Evolutionary conservation across 2,888 invertebrate species (phyloP).

Genomic region (Petrolisthes cinctipes): DNA sequence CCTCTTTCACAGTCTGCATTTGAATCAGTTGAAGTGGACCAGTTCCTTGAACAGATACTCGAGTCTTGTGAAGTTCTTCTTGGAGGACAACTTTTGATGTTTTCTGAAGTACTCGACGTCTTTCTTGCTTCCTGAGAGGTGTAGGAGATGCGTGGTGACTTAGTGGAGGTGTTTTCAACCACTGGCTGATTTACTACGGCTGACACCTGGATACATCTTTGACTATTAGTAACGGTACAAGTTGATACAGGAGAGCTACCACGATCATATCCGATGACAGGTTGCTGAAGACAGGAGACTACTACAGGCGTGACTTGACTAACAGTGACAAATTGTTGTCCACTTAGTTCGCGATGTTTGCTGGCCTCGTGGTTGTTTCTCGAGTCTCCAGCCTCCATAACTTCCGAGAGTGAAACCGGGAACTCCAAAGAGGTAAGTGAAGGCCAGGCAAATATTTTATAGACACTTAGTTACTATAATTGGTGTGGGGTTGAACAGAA

Average conservation of each 20-base stretch:
- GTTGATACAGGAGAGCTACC: background rate
- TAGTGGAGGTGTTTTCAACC: background rate
- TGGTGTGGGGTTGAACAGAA: no score
- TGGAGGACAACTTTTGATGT: background rate
- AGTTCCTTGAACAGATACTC: background rate
- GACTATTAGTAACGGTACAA: conserved; percentile 23
- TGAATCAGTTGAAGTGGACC: conserved; percentile 42
- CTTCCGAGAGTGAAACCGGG: background rate
- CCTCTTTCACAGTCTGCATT: conserved; percentile 44
- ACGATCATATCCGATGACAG: background rate
- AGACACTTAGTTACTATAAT: no score
- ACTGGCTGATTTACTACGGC: conserved; percentile 3
- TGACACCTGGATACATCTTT: conserved; percentile 21
- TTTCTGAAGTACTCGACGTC: background rate
- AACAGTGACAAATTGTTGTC: background rate
- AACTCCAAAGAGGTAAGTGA: background rate
- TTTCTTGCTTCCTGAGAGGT: background rate
- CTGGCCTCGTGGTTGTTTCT: background rate
- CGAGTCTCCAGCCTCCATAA: background rate
- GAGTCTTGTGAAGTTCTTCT: conserved; percentile 1
- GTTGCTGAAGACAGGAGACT: background rate
- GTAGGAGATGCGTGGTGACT: background rate
- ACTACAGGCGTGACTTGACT: background rate
- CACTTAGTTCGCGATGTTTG: background rate
- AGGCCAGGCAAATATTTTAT: background rate